Percentiles rank a stretch among this genome's conserved stretches.
phyloP scores from a whole-genome alignment of 1,140 invertebrate genomes.

The Contarinia nasturtii region DNA sequence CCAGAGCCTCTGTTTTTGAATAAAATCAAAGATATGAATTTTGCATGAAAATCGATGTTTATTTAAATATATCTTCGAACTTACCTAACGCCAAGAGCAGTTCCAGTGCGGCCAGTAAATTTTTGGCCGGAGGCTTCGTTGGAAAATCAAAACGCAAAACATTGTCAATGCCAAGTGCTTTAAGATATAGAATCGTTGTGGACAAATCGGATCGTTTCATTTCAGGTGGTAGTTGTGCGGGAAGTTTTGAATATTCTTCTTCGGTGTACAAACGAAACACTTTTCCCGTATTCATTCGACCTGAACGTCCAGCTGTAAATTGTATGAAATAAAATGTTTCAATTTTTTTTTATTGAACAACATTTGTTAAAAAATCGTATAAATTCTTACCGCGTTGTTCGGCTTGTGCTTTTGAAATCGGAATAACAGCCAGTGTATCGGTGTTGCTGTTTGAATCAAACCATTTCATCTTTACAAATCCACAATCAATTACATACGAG shows the following conservation, averaged over 20 bases:
- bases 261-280: constrained; percentile 65
- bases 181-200: constrained; percentile 72
- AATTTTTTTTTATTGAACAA: constrained; percentile 27
- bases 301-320: constrained; percentile 83
- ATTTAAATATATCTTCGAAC: not conserved
- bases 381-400: too few species aligned
- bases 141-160: constrained; percentile 66
- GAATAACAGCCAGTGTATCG: constrained; percentile 67
- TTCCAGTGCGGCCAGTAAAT: constrained; percentile 72
- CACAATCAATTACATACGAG: constrained; percentile 87
- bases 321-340: too few species aligned
- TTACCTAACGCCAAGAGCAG: constrained; percentile 60
- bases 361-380: too few species aligned
- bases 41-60: not conserved
- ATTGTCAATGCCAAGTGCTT: constrained; percentile 89
- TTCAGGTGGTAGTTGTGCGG: constrained; percentile 62
- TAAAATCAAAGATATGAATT: not conserved
- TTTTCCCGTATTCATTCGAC: constrained; percentile 67
- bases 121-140: constrained; percentile 73
- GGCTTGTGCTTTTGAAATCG: constrained; percentile 77
- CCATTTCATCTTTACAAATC: constrained; percentile 91
- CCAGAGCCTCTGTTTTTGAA: constrained; percentile 38
- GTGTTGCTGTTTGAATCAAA: constrained; percentile 70
- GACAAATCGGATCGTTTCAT: constrained; percentile 82
- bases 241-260: constrained; percentile 50